Conservation (phyloP, 2,888 invertebrate species). For the Malthinus seriepunctatus region DNA sequence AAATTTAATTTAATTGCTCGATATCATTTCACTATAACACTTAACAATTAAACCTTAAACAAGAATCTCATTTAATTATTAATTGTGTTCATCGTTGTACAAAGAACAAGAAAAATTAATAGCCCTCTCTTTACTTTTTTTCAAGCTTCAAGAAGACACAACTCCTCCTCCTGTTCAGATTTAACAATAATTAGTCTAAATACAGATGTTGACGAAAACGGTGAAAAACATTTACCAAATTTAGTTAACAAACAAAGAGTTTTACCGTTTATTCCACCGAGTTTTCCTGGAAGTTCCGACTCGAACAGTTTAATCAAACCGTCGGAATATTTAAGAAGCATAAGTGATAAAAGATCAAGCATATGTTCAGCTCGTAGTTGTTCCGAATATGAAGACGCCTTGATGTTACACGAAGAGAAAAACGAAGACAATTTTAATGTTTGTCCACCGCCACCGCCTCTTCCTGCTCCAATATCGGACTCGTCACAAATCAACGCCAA, state of each 20-base stretch:
- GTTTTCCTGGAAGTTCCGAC: constrained; percentile 72
- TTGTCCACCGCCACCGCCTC: constrained; percentile 60
- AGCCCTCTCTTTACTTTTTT: not conserved
- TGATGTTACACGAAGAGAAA: constrained; percentile 29
- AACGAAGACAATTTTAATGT: constrained; percentile 11
- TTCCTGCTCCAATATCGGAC: constrained; percentile 43
- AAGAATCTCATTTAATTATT: constrained; percentile 11
- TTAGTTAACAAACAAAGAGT: constrained; percentile 85
- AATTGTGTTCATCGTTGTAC: constrained; percentile 3
- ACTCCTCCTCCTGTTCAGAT: constrained; percentile 54
- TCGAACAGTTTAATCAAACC: constrained; percentile 88
- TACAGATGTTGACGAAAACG: constrained; percentile 50
- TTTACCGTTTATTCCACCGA: constrained; percentile 88
- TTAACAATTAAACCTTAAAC: constrained; percentile 46
- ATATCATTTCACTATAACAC: constrained; percentile 43
- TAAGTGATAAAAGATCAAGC: constrained; percentile 62
- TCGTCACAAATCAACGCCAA: constrained; percentile 49
- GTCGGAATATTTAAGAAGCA: constrained; percentile 87
- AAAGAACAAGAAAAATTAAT: constrained; percentile 11
- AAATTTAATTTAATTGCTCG: constrained; percentile 17
- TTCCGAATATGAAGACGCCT: constrained; percentile 48
- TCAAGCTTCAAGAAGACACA: constrained; percentile 49
- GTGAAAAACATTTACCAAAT: constrained; percentile 61
- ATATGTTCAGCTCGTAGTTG: constrained; percentile 55
- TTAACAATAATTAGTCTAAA: constrained; percentile 56